These are phyloP conservation scores for Barbus barbus DNA, from an alignment of 2,113 vertebrate species.

Conservation along the genomic window DNA sequence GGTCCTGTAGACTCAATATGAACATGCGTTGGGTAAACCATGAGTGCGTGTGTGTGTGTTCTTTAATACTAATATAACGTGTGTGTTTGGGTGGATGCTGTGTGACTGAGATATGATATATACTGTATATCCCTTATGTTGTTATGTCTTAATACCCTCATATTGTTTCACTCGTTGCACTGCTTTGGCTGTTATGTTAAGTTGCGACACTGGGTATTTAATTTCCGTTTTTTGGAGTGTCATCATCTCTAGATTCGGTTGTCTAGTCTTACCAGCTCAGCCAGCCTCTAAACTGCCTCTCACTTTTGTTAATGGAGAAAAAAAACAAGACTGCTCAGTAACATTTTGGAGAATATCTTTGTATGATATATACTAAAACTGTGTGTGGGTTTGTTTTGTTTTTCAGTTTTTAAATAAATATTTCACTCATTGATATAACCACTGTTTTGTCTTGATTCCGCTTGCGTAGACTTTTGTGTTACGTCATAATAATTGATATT, in stretches of 20 bases:
- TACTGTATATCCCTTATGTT: constrained; percentile 45
- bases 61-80: constrained; percentile 39
- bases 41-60: neutral
- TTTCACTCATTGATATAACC: constrained; percentile 68
- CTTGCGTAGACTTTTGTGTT: neutral
- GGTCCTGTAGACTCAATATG: neutral
- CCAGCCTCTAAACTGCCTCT: constrained; percentile 81
- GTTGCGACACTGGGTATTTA: constrained; percentile 74
- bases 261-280: constrained; percentile 73
- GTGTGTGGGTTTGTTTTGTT: constrained; percentile 74
- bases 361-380: constrained; percentile 75
- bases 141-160: constrained; percentile 61
- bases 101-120: constrained; percentile 34
- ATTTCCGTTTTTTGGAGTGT: constrained; percentile 54
- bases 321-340: constrained; percentile 65
- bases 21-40: constrained; percentile 32
- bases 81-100: constrained; percentile 21
- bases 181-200: constrained; percentile 61
- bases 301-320: constrained; percentile 69
- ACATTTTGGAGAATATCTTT: constrained; percentile 72
- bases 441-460: neutral
- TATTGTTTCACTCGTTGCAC: constrained; percentile 51
- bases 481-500: neutral
- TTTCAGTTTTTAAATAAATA: constrained; percentile 78
- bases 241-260: constrained; percentile 59